phyloP scores from a whole-genome alignment of 1,140 invertebrate genomes.

The Drosophila insularis region DNA sequence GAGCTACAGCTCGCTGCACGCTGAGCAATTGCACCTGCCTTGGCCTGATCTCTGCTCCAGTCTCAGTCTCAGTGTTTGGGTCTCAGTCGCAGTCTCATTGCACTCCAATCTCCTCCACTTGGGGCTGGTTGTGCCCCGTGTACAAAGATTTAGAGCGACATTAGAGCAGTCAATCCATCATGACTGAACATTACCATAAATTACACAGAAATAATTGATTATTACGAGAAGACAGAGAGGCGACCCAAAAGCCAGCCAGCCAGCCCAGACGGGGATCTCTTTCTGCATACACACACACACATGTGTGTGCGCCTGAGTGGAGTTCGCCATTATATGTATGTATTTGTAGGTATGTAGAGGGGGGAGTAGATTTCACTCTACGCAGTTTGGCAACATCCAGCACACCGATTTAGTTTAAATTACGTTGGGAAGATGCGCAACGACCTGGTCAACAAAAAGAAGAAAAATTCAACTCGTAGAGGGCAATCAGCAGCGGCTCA shows the following conservation, averaged over 20 bases:
- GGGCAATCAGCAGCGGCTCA: slow-evolving; percentile 65
- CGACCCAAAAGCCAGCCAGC: slow-evolving; percentile 58
- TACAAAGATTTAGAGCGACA: slow-evolving; percentile 82
- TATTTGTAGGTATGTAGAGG: slow-evolving; percentile 15
- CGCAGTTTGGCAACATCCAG: slow-evolving; percentile 59
- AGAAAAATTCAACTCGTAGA: slow-evolving; percentile 47
- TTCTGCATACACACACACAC: not conserved
- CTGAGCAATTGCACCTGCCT: slow-evolving; percentile 73
- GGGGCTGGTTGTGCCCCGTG: slow-evolving; percentile 29
- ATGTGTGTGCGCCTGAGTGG: not conserved
- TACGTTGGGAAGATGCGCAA: slow-evolving; percentile 76
- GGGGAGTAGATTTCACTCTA: slow-evolving; percentile 46
- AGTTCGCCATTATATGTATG: slow-evolving; percentile 15
- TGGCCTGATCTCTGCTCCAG: slow-evolving; percentile 41
- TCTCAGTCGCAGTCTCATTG: slow-evolving; percentile 38
- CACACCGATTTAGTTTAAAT: slow-evolving; percentile 82
- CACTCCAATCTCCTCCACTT: slow-evolving; percentile 13
- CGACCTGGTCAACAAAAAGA: slow-evolving; percentile 58
- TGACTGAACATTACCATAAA: slow-evolving; percentile 83
- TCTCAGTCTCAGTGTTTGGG: slow-evolving; percentile 22
- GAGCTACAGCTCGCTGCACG: slow-evolving; percentile 44
- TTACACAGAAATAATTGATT: slow-evolving; percentile 83
- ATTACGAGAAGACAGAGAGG: slow-evolving; percentile 77
- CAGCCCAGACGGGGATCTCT: slow-evolving; percentile 24
- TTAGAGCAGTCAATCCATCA: slow-evolving; percentile 83